Conservation (phyloP, 2,888 invertebrate genomes). For the Acleris sparsana region DNA sequence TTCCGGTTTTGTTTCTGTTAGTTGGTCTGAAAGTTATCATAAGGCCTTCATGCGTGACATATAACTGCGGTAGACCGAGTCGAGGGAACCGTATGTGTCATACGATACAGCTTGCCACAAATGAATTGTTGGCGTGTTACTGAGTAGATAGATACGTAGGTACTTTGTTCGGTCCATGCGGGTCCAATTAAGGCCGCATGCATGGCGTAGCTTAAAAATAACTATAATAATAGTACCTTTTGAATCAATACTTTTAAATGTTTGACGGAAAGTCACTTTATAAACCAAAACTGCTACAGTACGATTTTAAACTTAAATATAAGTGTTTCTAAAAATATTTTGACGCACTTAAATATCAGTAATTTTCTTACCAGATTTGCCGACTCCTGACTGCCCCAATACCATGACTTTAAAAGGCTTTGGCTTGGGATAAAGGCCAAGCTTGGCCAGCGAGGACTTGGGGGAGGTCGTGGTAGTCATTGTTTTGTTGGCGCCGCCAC, state of each 20-base stretch:
- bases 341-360: background rate
- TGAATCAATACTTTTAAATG: too few relatives aligned
- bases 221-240: too few relatives aligned
- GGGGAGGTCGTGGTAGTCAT: slow-evolving; percentile 83
- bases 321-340: background rate
- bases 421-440: slow-evolving; percentile 86
- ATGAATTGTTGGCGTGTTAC: background rate
- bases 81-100: slow-evolving; percentile 29
- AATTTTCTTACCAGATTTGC: slow-evolving; percentile 88
- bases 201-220: too few relatives aligned
- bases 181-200: too few relatives aligned
- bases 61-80: slow-evolving; percentile 9
- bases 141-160: background rate
- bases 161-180: slow-evolving; percentile 6
- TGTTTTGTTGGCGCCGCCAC: slow-evolving; percentile 46
- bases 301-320: background rate
- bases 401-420: slow-evolving; percentile 90
- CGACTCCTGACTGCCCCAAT: slow-evolving; percentile 91
- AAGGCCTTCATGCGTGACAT: slow-evolving; percentile 11
- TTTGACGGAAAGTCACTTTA: too few relatives aligned
- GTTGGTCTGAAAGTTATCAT: slow-evolving; percentile 8
- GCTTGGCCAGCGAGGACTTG: slow-evolving; percentile 87
- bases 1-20: slow-evolving; percentile 1
- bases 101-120: slow-evolving; percentile 22
- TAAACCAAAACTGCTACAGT: too few relatives aligned